Conservation (phyloP, 2,113 vertebrate genomes). For the Leuciscus idus region DNA sequence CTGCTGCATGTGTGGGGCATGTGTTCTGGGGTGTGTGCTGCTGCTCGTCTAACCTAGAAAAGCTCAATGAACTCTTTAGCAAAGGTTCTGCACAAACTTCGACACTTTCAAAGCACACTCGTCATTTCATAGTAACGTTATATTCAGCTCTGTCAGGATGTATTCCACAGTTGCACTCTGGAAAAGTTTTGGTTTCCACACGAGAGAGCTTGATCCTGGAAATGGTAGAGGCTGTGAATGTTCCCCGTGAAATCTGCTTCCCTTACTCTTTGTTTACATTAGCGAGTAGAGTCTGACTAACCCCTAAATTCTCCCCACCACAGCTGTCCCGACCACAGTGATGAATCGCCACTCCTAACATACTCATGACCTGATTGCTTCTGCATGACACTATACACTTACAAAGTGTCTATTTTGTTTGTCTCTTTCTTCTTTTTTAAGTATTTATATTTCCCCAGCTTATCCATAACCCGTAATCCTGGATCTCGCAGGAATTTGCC, state of each 20-base stretch:
- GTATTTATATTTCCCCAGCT: neutral
- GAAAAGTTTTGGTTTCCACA: constrained; percentile 22
- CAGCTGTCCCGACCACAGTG: constrained; percentile 25
- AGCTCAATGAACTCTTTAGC: neutral
- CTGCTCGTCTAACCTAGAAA: neutral
- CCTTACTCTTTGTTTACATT: constrained; percentile 47
- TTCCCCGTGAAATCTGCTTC: constrained; percentile 29
- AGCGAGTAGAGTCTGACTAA: constrained; percentile 36
- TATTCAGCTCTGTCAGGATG: constrained; percentile 6
- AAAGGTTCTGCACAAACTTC: neutral
- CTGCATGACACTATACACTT: neutral
- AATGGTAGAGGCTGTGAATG: constrained; percentile 9
- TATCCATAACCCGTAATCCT: constrained; percentile 12
- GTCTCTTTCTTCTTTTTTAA: neutral
- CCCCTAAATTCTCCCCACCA: neutral
- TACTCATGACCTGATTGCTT: neutral
- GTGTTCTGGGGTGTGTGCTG: constrained; percentile 23
- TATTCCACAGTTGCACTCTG: constrained; percentile 4
- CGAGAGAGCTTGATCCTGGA: neutral
- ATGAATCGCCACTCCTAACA: neutral
- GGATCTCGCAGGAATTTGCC: constrained; percentile 46
- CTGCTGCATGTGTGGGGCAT: constrained; percentile 18
- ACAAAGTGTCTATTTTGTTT: neutral
- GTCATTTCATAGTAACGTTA: neutral
- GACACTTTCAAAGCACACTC: neutral